Evolutionary conservation across 2,888 invertebrate genomes (phyloP).

Genomic region (Parasteatoda lunata): DNA sequence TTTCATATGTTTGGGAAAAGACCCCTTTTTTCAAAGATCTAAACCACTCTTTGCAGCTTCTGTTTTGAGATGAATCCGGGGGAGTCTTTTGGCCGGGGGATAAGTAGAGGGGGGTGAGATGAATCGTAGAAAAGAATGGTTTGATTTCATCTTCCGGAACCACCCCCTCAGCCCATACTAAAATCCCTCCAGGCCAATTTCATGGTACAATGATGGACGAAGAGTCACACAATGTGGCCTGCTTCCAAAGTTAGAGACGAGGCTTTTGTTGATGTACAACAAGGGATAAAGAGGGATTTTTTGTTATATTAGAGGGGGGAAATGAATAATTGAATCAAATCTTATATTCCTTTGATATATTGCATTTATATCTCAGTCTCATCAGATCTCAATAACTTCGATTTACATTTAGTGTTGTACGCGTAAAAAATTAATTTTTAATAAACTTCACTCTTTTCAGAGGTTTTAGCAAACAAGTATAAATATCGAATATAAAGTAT

Average conservation of each 20-base stretch:
- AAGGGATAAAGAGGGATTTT: not conserved
- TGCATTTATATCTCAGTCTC: no score
- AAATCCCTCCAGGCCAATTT: conserved; percentile 44
- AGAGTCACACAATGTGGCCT: not conserved
- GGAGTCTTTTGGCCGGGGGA: not conserved
- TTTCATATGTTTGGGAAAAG: not conserved
- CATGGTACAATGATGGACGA: conserved; percentile 2
- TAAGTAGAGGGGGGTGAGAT: not conserved
- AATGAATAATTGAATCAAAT: conserved; percentile 15
- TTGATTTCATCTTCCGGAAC: conserved; percentile 45
- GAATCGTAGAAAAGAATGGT: conserved; percentile 31
- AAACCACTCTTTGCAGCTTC: not conserved
- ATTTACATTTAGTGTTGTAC: no score
- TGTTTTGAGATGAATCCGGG: conserved; percentile 8
- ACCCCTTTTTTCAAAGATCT: not conserved
- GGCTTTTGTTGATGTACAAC: conserved; percentile 31
- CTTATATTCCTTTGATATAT: no score
- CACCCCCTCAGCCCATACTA: not conserved
- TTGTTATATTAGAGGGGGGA: not conserved
- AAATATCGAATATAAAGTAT: no score
- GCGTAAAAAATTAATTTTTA: no score
- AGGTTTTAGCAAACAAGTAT: no score
- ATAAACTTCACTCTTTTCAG: no score
- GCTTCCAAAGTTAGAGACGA: not conserved
- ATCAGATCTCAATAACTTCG: no score